These are phyloP conservation scores for Rhinophrynus dorsalis DNA, from an alignment of 2,797 vertebrate species.

Conservation along the genomic window DNA sequence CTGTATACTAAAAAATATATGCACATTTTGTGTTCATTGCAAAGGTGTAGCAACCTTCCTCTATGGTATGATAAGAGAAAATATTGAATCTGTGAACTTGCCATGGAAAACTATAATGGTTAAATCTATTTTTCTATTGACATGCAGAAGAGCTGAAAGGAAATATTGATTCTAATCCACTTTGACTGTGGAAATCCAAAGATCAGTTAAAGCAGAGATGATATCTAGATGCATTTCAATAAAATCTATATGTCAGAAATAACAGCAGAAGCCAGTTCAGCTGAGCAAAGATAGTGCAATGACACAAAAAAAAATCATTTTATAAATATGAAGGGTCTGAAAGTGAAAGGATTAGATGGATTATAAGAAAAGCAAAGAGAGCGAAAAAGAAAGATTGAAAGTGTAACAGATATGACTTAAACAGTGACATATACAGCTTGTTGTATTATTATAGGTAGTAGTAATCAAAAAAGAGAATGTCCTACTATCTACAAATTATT, in stretches of 20 bases:
- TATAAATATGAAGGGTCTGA: constrained; percentile 40
- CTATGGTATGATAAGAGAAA: no score
- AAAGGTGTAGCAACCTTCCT: no score
- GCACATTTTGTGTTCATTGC: no score
- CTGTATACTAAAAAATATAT: no score
- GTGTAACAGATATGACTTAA: constrained; percentile 40
- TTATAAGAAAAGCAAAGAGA: constrained; percentile 44
- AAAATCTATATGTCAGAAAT: constrained; percentile 49
- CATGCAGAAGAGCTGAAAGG: constrained; percentile 37
- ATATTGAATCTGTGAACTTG: no score
- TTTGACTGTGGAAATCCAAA: constrained; percentile 48
- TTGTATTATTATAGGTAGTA: constrained; percentile 20
- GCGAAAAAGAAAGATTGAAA: constrained; percentile 38
- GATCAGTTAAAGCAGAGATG: constrained; percentile 49
- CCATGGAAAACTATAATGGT: constrained; percentile 1
- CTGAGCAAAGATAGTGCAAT: constrained; percentile 29
- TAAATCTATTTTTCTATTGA: constrained; percentile 32
- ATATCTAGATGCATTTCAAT: constrained; percentile 50
- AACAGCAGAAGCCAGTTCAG: constrained; percentile 49
- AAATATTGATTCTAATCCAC: constrained; percentile 50
- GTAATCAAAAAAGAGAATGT: not conserved
- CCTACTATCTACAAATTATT: no score
- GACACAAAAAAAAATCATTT: constrained; percentile 48
- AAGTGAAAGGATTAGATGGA: constrained; percentile 47
- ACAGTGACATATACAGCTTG: constrained; percentile 15